Base-by-base conservation (phyloP, 2,888 invertebrate genomes). In the Pandemis corylana region DNA sequence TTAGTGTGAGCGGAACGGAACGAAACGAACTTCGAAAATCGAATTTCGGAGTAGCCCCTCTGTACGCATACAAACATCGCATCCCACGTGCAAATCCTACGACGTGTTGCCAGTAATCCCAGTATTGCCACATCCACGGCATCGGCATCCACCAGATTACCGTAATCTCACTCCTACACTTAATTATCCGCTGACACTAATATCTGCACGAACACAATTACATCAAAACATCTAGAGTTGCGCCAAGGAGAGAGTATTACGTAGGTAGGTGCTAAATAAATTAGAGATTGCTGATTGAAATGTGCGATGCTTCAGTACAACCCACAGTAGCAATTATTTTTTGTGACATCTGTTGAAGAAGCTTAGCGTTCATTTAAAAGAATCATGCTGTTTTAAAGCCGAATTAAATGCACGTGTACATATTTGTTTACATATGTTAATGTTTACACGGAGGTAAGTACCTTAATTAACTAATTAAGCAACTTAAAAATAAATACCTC, bases 111-210 rank as follows among this genome's bases (percentile, higher is more conserved):
- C 28, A 61, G 61, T 61, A 36, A 61, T 61, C 36, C 41, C 6
- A 10, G 46, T 46, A n/a, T 74, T 74, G 59, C 65, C 65, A 66
- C 74, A 74, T 68, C 46, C 7, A 9, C 13, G 44, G 12, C 64
- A 46, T 59, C 12, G 63, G 10, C 63, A 65, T 59, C 28, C 72
- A 53, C 7, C 66, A 62, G 75, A 75, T 75, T 71, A 75, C 53
- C 66, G 46, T 66, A 67, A 75, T 71, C 70, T 36, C 51, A 70
- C 75, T 62, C 75, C 71, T 66, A 75, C 70, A 15, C 20, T 10
- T 75, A 66, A 70, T 75, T 70, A 73, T 62, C 53, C 46, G 67
- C 67, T 75, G 75, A 75, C 75, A 71, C 67, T 75, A 75, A 75
- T 75, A 75, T 75, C 70, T 75, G 13, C 36, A 70, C 74, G 51